phyloP scores from a whole-genome alignment of 1,140 invertebrate species.

The Ditylenchus dipsaci region DNA sequence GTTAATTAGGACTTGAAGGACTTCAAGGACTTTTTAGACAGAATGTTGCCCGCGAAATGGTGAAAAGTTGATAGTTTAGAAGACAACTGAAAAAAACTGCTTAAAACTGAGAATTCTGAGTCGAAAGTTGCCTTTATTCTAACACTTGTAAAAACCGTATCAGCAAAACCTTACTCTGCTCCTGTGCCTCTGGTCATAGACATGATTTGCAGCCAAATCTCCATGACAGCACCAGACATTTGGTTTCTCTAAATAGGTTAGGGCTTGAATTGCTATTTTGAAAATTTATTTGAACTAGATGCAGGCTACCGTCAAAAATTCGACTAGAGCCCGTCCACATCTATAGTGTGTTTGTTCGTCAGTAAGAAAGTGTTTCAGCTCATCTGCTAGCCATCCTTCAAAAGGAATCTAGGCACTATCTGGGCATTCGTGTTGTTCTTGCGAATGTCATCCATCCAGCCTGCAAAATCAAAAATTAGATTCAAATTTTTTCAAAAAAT shows the following conservation, averaged over 20 bases:
- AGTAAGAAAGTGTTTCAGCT: constrained; percentile 40
- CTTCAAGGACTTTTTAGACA: no score
- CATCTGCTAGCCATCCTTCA: constrained; percentile 30
- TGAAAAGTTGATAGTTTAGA: no score
- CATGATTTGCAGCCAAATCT: constrained; percentile 52
- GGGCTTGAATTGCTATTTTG: no score
- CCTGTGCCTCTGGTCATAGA: constrained; percentile 22
- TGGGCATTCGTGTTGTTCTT: constrained; percentile 45
- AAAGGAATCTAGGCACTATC: constrained; percentile 54
- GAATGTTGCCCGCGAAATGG: no score
- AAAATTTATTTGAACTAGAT: constrained; percentile 7
- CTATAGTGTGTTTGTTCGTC: constrained; percentile 28
- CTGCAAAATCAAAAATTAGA: no score
- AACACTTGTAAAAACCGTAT: no score
- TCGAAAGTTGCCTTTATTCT: no score
- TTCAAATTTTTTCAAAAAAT: neutral
- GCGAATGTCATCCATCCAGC: constrained; percentile 47
- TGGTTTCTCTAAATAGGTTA: constrained; percentile 44
- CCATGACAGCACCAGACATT: constrained; percentile 52
- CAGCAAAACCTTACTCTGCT: constrained; percentile 14
- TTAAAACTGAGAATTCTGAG: no score
- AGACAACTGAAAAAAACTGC: no score
- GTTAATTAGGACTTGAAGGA: no score
- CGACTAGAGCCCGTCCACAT: constrained; percentile 38
- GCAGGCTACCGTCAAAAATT: constrained; percentile 41